Conservation (phyloP, 1,140 invertebrate genomes). For the Drosophila parabipectinata region DNA sequence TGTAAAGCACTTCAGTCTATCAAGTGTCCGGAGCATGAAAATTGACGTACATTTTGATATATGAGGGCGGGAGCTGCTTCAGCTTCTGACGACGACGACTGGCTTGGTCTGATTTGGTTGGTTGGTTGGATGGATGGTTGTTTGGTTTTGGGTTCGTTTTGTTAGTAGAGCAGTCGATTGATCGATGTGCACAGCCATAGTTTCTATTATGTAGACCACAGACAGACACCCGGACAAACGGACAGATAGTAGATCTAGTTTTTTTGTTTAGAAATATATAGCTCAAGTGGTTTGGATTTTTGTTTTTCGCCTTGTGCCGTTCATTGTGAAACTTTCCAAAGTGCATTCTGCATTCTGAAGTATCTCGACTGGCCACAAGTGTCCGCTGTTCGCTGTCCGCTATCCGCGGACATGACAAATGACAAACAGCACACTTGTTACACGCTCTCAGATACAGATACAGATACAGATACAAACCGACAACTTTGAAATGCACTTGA, state of each 20-base stretch:
- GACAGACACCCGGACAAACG: slow-evolving; percentile 4
- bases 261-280: not conserved
- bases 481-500: slow-evolving; percentile 81
- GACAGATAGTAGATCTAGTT: slow-evolving; percentile 51
- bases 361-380: slow-evolving; percentile 24
- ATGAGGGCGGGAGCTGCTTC: slow-evolving; percentile 37
- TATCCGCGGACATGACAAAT: slow-evolving; percentile 37
- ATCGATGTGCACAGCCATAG: slow-evolving; percentile 37
- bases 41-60: slow-evolving; percentile 83
- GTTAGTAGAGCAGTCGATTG: slow-evolving; percentile 32
- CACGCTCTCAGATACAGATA: slow-evolving; percentile 19
- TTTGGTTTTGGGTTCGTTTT: not conserved
- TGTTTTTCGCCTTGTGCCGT: slow-evolving; percentile 1
- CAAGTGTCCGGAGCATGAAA: slow-evolving; percentile 80
- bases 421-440: slow-evolving; percentile 54
- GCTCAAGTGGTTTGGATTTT: slow-evolving; percentile 17
- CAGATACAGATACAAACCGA: slow-evolving; percentile 27
- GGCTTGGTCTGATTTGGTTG: slow-evolving; percentile 8
- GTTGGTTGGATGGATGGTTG: slow-evolving; percentile 2
- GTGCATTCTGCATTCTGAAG: slow-evolving; percentile 64
- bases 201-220: slow-evolving; percentile 52
- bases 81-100: slow-evolving; percentile 3
- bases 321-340: slow-evolving; percentile 65
- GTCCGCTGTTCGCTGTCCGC: not conserved
- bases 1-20: slow-evolving; percentile 82